phyloP scores from a whole-genome alignment of 2,113 vertebrate genomes.

The Ameiurus melas region DNA sequence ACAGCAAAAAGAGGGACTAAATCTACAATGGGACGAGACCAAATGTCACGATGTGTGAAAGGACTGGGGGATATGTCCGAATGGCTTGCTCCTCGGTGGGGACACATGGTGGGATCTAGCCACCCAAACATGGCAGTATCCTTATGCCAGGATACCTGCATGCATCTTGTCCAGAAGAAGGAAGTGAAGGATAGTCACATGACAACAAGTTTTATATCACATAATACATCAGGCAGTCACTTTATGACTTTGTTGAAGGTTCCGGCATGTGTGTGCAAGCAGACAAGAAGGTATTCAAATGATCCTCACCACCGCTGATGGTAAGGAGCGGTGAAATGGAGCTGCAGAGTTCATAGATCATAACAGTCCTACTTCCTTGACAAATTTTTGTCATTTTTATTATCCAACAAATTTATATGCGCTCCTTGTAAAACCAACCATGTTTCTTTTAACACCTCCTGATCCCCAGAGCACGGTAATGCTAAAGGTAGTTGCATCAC shows the following conservation, averaged over 20 bases:
- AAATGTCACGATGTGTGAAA: neutral
- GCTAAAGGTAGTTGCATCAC: slow-evolving; percentile 6
- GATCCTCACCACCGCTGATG: neutral
- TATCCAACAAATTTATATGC: neutral
- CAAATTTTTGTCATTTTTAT: neutral
- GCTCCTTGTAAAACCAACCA: neutral
- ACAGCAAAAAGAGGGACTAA: neutral
- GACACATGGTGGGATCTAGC: neutral
- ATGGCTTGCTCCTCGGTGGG: neutral
- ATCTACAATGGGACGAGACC: neutral
- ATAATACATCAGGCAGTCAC: neutral
- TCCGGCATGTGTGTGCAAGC: neutral
- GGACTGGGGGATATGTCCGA: neutral
- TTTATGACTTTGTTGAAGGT: neutral
- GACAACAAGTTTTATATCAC: neutral
- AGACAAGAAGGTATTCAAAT: neutral
- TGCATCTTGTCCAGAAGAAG: neutral
- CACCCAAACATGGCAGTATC: neutral
- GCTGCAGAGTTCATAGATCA: neutral
- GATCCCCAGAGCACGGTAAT: neutral
- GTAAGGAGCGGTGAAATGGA: neutral
- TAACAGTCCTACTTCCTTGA: neutral
- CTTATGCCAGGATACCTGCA: neutral
- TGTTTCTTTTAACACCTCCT: slow-evolving; percentile 1
- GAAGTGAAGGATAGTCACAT: neutral